Conservation (phyloP, 2,113 vertebrate genomes). For the Chrysemys picta region DNA sequence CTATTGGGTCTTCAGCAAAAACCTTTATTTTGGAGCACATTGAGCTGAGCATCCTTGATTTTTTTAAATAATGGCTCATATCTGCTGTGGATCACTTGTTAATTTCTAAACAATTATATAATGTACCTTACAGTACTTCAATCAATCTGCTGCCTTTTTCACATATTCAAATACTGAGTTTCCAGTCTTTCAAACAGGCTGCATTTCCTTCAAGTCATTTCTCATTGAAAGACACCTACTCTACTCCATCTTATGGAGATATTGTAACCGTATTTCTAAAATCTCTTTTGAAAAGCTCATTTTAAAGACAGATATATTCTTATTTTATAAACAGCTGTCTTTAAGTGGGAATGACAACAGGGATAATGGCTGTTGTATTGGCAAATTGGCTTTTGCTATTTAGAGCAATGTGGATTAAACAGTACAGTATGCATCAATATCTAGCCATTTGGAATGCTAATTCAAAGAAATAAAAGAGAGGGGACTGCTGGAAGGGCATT, state of each 20-base stretch:
- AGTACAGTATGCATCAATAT: not conserved
- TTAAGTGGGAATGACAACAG: not conserved
- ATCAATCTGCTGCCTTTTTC: not conserved
- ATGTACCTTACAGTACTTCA: not conserved
- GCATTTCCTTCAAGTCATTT: not conserved
- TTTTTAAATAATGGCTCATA: not conserved
- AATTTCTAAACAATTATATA: not conserved
- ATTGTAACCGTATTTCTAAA: not conserved
- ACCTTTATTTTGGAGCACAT: not conserved
- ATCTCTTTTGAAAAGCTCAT: not conserved
- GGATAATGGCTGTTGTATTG: not conserved
- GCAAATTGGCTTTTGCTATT: not conserved
- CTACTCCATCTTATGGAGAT: not conserved
- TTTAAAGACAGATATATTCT: not conserved
- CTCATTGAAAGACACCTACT: not conserved
- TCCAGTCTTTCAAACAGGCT: not conserved
- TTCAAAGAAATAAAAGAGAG: not conserved
- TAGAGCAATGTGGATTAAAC: not conserved
- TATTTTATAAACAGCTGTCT: not conserved
- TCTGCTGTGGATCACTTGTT: not conserved
- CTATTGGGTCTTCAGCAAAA: not conserved
- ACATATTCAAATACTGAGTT: not conserved
- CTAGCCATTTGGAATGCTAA: not conserved
- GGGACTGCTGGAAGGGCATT: not conserved
- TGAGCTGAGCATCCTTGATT: not conserved